Evolutionary conservation across 1,140 invertebrate genomes (phyloP).

Genomic region (Platorchestia sp.): DNA sequence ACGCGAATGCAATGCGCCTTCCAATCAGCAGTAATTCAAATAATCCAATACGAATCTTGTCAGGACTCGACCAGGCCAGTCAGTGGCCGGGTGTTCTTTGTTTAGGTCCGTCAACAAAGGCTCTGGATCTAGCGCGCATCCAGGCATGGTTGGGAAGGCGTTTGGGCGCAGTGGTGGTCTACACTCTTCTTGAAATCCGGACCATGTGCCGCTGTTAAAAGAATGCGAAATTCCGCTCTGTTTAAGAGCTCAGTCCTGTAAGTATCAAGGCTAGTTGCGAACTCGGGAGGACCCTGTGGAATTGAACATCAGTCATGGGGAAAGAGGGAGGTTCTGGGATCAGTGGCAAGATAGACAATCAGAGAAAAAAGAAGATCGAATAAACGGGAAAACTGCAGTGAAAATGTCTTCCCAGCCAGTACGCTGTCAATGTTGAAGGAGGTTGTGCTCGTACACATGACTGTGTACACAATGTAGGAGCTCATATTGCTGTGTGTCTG

Average conservation of each 20-base stretch:
- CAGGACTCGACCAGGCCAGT: background rate
- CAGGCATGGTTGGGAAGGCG: background rate
- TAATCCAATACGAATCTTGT: slow-evolving; percentile 54
- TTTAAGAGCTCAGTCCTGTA: background rate
- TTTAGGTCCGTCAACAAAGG: slow-evolving; percentile 19
- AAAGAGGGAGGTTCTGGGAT: background rate
- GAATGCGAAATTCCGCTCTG: background rate
- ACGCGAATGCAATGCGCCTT: slow-evolving; percentile 33
- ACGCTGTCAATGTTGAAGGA: no score
- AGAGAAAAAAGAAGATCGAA: background rate
- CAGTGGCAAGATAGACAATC: background rate
- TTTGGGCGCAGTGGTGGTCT: background rate
- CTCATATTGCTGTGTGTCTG: no score
- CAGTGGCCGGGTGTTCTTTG: slow-evolving; percentile 37
- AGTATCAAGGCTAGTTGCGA: background rate
- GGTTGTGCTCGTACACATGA: no score
- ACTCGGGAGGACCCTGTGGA: background rate
- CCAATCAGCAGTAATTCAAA: slow-evolving; percentile 54
- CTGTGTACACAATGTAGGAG: no score
- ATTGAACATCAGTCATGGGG: background rate
- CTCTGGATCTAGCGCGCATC: background rate
- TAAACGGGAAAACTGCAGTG: background rate
- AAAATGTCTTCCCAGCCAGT: background rate
- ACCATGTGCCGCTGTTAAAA: background rate
- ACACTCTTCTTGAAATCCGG: background rate